Conservation (phyloP, 2,797 vertebrate genomes). For the Acomys russatus region DNA sequence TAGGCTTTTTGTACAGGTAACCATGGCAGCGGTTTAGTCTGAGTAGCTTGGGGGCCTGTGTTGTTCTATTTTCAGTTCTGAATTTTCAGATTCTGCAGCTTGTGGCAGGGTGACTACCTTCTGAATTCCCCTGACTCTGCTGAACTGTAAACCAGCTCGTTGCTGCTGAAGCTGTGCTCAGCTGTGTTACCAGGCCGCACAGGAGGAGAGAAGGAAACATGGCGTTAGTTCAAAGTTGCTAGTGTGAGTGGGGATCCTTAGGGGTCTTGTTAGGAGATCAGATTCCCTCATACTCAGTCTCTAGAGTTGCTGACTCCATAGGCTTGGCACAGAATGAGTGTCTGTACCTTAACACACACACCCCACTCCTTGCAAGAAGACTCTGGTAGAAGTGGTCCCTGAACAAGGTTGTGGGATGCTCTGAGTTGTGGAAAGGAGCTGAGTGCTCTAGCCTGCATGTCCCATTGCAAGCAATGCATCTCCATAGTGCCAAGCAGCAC, state of each 20-base stretch:
- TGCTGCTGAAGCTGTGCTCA: constrained; percentile 37
- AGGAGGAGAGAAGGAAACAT: constrained; percentile 1
- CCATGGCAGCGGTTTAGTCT: background rate
- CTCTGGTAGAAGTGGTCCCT: background rate
- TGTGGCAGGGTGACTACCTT: constrained; percentile 45
- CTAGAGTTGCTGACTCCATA: constrained; percentile 1
- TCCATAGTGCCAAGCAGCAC: constrained; percentile 15
- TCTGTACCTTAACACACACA: background rate
- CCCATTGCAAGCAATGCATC: background rate
- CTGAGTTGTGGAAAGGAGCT: constrained; percentile 16
- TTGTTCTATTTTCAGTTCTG: constrained; percentile 54
- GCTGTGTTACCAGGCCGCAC: background rate
- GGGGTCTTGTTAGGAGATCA: constrained; percentile 13
- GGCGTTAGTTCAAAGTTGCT: background rate
- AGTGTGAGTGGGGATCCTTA: background rate
- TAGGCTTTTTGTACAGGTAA: constrained; percentile 35
- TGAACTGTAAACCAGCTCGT: constrained; percentile 24
- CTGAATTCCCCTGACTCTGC: constrained; percentile 21
- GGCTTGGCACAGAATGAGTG: background rate
- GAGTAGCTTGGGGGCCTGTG: background rate
- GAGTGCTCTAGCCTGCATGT: background rate
- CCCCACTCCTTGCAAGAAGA: background rate
- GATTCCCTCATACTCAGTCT: background rate
- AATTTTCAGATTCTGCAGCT: constrained; percentile 33
- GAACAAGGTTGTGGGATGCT: background rate